These are phyloP conservation scores for Meteorus colon DNA, from an alignment of 2,888 invertebrate species.

Conservation along the genomic window DNA sequence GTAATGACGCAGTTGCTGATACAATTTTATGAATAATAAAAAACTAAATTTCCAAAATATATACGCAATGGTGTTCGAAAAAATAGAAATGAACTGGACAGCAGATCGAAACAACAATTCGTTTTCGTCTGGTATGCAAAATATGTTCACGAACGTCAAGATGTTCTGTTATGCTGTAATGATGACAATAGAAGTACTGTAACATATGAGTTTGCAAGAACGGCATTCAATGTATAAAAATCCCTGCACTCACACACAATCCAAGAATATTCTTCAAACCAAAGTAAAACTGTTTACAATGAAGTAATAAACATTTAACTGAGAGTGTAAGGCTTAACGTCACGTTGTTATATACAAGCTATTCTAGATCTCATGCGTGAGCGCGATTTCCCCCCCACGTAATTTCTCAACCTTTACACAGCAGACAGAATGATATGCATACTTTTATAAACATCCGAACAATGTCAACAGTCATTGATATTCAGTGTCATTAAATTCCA, in stretches of 20 bases:
- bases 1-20: conserved; percentile 11
- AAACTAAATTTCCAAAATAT: neutral
- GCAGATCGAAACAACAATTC: neutral
- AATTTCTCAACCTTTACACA: neutral
- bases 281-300: neutral
- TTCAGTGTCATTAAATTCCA: neutral
- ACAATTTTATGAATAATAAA: neutral
- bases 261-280: neutral
- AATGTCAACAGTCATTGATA: neutral
- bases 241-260: neutral
- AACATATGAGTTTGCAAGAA: too few relatives aligned
- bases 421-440: too few relatives aligned
- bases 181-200: neutral
- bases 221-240: neutral
- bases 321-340: neutral
- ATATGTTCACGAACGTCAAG: neutral
- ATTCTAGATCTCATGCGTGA: neutral
- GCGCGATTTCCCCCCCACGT: neutral
- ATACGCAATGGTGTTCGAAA: neutral
- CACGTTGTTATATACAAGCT: conserved; percentile 3
- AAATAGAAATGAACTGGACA: neutral
- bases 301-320: neutral
- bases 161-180: neutral
- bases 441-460: neutral
- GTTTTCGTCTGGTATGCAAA: neutral